A percentile compares a stretch with the other conserved stretches of the same genome.
Evolutionary conservation across 2,888 invertebrate species (phyloP).

Genomic region (Rugalucina vietnamica): DNA sequence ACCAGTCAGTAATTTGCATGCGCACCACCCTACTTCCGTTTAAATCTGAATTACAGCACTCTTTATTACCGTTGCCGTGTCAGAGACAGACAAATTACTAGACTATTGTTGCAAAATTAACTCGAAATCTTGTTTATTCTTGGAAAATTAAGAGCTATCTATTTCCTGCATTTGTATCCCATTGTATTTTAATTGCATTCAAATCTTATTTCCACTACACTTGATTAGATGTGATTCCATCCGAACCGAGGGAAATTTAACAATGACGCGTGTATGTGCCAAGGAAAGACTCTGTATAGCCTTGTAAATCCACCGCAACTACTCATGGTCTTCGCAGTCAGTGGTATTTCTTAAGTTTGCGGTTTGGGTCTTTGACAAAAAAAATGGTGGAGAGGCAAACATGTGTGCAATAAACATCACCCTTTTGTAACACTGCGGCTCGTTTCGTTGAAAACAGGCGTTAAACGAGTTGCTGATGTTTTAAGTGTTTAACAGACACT

Average conservation of each 20-base stretch:
- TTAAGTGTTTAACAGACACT: conserved; percentile 10
- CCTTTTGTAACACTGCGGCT: too few relatives aligned
- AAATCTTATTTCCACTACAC: conserved; percentile 63
- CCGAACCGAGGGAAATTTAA: too few relatives aligned
- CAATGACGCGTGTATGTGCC: too few relatives aligned
- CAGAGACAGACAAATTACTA: conserved; percentile 37
- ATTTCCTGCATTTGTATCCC: conserved; percentile 55
- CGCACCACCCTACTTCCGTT: conserved; percentile 52
- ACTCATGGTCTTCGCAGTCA: too few relatives aligned
- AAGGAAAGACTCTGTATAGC: too few relatives aligned
- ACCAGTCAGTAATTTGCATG: conserved; percentile 54
- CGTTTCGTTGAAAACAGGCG: background rate
- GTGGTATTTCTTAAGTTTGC: too few relatives aligned
- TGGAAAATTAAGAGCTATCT: conserved; percentile 54
- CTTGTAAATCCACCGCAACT: too few relatives aligned
- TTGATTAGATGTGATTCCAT: conserved; percentile 43
- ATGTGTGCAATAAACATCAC: too few relatives aligned
- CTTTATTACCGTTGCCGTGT: conserved; percentile 42
- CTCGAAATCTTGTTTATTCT: conserved; percentile 51
- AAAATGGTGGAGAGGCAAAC: too few relatives aligned
- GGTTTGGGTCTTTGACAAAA: too few relatives aligned
- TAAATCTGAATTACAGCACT: conserved; percentile 54
- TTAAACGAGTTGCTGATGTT: background rate
- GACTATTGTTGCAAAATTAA: conserved; percentile 62
- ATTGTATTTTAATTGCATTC: conserved; percentile 64